Percentiles rank a stretch among this genome's conserved stretches.
These are phyloP conservation scores for Aleiodes testaceus DNA, from an alignment of 2,888 invertebrate species.

Conservation along the genomic window DNA sequence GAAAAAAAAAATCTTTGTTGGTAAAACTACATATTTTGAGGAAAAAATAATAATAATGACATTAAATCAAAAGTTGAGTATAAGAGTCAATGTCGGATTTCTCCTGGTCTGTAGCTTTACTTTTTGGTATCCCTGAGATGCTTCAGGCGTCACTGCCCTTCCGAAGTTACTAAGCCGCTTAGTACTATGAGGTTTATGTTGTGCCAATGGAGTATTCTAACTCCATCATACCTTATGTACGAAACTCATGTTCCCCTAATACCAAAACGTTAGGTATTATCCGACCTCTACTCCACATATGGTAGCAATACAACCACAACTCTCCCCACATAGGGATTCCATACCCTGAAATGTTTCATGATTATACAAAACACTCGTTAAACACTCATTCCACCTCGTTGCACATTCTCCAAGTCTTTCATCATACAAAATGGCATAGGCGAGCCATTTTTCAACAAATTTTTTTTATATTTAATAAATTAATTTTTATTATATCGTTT, in stretches of 20 bases:
- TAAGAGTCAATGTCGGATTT: slow-evolving; percentile 24
- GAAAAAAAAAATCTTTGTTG: not conserved
- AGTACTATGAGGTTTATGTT: slow-evolving; percentile 71
- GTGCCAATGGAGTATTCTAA: slow-evolving; percentile 68
- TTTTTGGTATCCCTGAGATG: slow-evolving; percentile 52
- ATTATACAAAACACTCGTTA: slow-evolving; percentile 33
- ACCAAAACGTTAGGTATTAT: slow-evolving; percentile 54
- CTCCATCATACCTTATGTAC: slow-evolving; percentile 61
- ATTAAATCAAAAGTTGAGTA: not conserved
- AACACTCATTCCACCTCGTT: slow-evolving; percentile 26
- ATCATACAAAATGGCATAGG: slow-evolving; percentile 14
- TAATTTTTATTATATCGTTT: not conserved
- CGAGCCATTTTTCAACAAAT: not conserved
- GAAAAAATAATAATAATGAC: not conserved
- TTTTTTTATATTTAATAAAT: not conserved
- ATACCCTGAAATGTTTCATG: not conserved
- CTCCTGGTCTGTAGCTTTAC: not conserved
- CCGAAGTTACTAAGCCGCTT: slow-evolving; percentile 71
- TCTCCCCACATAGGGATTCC: slow-evolving; percentile 1
- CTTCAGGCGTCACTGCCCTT: slow-evolving; percentile 72
- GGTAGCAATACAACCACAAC: slow-evolving; percentile 55
- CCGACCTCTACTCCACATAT: slow-evolving; percentile 60
- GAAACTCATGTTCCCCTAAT: slow-evolving; percentile 46
- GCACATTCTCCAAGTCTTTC: not conserved
- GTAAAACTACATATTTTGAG: not conserved